phyloP scores from a whole-genome alignment of 2,113 vertebrate species.

The Brachypteracias leptosomus region DNA sequence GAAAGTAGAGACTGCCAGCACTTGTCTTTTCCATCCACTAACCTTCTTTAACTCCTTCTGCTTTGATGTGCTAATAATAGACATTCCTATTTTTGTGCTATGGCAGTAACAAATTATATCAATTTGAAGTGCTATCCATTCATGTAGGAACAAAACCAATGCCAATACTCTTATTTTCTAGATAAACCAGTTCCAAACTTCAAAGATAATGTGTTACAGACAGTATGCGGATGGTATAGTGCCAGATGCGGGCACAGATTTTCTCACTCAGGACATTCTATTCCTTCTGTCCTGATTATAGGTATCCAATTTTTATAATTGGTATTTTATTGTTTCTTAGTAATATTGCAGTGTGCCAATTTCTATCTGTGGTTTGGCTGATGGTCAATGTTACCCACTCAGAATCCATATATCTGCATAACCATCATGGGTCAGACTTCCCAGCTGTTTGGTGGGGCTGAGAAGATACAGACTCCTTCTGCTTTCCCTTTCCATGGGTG shows the following conservation, averaged over 20 bases:
- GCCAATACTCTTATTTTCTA: neutral
- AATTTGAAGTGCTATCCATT: neutral
- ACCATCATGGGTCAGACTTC: neutral
- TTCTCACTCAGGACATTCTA: neutral
- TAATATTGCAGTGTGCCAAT: neutral
- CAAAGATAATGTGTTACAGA: neutral
- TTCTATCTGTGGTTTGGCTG: neutral
- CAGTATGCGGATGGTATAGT: neutral
- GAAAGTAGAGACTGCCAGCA: neutral
- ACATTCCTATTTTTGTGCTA: neutral
- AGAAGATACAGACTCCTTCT: neutral
- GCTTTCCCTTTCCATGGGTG: neutral
- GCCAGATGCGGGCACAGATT: neutral
- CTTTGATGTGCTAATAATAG: neutral
- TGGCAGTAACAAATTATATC: neutral
- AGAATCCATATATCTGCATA: neutral
- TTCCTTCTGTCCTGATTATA: neutral
- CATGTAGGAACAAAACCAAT: neutral
- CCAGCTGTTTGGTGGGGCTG: neutral
- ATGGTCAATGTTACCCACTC: neutral
- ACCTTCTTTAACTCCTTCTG: neutral
- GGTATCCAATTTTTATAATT: neutral
- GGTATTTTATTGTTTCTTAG: neutral
- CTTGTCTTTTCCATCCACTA: neutral
- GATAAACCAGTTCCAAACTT: neutral